These are phyloP conservation scores for Andrena bucephala DNA, from an alignment of 2,888 invertebrate genomes.

Conservation along the genomic window DNA sequence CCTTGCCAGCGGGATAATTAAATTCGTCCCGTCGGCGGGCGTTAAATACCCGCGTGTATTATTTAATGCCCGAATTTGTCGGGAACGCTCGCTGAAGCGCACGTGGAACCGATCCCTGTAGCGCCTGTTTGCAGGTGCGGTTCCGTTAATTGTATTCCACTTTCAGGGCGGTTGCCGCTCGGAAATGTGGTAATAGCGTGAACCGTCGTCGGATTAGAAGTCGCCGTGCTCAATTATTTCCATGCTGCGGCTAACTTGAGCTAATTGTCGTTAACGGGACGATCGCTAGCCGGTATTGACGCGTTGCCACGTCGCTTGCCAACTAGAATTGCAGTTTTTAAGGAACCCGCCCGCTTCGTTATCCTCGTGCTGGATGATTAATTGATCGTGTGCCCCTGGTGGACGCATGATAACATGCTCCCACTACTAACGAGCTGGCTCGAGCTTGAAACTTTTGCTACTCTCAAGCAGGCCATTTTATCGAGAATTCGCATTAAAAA, in stretches of 20 bases:
- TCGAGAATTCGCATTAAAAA: background rate
- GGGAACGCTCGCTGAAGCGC: constrained; percentile 9
- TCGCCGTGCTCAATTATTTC: constrained; percentile 66
- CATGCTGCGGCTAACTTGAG: constrained; percentile 58
- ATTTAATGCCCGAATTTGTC: constrained; percentile 48
- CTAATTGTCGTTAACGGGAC: constrained; percentile 60
- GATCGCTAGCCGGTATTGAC: constrained; percentile 42
- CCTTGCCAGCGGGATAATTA: constrained; percentile 26
- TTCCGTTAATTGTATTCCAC: constrained; percentile 57
- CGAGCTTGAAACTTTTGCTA: background rate
- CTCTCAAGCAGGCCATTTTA: background rate
- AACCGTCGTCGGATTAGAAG: constrained; percentile 56
- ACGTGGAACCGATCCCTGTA: constrained; percentile 3
- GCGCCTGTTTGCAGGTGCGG: constrained; percentile 30
- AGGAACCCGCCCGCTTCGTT: constrained; percentile 46
- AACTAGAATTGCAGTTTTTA: constrained; percentile 21
- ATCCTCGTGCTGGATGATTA: constrained; percentile 18
- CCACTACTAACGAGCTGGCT: background rate
- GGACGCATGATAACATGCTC: background rate
- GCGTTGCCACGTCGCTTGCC: constrained; percentile 30
- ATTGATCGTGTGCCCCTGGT: background rate
- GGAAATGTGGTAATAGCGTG: constrained; percentile 45
- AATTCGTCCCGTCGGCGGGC: constrained; percentile 24
- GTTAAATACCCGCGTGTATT: constrained; percentile 38
- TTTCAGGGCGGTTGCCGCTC: constrained; percentile 37